A percentile compares a stretch with the other conserved stretches of the same genome.
Conservation (phyloP, 2,113 vertebrate species). For the Brienomyrus longianalis region DNA sequence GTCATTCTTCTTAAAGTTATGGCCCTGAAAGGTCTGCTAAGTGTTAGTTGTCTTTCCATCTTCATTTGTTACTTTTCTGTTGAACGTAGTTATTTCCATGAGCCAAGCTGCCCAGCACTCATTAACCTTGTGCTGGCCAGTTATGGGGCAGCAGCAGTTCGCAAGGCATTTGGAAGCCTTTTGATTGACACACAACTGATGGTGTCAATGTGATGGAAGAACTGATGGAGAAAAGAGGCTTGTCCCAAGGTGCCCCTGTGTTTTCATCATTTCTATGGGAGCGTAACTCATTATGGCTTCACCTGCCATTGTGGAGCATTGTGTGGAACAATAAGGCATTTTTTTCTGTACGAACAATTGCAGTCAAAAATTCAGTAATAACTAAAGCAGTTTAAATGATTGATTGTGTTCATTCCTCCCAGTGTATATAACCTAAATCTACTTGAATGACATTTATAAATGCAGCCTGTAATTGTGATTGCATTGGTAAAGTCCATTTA, state of each 20-base stretch:
- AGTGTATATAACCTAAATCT: neutral
- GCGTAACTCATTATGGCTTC: neutral
- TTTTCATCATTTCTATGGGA: neutral
- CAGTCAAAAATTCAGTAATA: neutral
- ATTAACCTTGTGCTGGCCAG: neutral
- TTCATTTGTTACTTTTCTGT: neutral
- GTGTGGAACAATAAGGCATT: neutral
- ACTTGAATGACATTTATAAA: neutral
- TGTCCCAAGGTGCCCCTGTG: neutral
- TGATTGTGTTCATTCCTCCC: neutral
- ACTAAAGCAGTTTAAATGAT: too few species aligned
- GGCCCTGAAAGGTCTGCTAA: neutral
- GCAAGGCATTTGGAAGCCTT: neutral
- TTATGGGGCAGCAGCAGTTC: neutral
- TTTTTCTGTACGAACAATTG: neutral
- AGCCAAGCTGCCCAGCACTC: neutral
- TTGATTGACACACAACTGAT: neutral
- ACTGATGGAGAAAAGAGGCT: neutral
- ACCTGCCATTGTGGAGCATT: neutral
- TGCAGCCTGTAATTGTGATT: neutral
- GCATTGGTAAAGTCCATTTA: neutral
- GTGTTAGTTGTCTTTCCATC: neutral
- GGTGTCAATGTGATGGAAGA: neutral
- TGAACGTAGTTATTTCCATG: neutral
- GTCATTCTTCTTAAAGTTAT: neutral